Percentiles rank a stretch among this genome's conserved stretches.
Evolutionary conservation across 2,888 invertebrate genomes (phyloP).

Genomic region (Drosophila nr. perissopoda): DNA sequence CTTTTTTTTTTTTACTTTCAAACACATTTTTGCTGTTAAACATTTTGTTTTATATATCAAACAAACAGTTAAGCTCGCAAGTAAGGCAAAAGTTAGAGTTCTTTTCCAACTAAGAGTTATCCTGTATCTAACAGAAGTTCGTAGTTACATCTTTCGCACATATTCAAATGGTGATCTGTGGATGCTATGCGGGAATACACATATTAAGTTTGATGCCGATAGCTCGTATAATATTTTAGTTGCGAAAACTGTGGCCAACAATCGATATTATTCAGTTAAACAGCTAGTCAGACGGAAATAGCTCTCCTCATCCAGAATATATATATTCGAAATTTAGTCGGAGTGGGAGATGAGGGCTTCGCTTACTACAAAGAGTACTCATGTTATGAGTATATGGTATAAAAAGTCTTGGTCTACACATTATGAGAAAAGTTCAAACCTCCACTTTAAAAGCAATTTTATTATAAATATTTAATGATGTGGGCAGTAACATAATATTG

Average conservation of each 20-base stretch:
- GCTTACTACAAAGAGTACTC: not conserved
- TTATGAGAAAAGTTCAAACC: not conserved
- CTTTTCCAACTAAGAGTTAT: not conserved
- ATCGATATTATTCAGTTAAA: not conserved
- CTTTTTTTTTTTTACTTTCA: not conserved
- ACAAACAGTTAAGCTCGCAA: not conserved
- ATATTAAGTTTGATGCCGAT: not conserved
- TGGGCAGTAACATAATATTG: not conserved
- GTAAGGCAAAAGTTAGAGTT: not conserved
- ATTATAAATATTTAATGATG: not conserved
- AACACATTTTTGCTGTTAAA: conserved; percentile 5
- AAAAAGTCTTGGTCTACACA: not conserved
- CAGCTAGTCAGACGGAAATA: not conserved
- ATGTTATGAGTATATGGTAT: not conserved
- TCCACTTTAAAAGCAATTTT: not conserved
- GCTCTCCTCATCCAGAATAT: not conserved
- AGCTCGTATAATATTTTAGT: not conserved
- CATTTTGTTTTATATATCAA: not conserved
- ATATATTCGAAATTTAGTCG: not conserved
- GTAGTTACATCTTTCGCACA: too few relatives aligned
- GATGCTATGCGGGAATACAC: too few relatives aligned
- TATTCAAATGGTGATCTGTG: not conserved
- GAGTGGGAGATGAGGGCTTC: not conserved
- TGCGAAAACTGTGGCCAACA: not conserved
- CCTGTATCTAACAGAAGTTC: not conserved